Evolutionary conservation across 2,888 invertebrate species (phyloP), one percentile per base, ranked within the genome.

Genomic region (Lutraria lutraria): DNA sequence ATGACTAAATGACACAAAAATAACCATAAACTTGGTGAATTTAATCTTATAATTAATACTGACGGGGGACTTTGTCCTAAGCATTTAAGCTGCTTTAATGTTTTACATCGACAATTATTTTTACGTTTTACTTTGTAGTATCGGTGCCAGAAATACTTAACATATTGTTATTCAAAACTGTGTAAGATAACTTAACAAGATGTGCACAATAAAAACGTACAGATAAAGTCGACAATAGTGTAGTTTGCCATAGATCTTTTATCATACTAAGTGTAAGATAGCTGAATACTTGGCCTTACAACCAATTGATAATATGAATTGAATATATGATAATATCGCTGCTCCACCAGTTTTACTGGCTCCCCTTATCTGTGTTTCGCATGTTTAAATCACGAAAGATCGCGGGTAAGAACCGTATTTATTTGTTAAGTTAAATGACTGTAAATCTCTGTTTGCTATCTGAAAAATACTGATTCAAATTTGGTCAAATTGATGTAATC

Each of bases 231-330:
- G 16, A 76, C 76, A 76, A 76, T 76, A 34, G 31, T 10, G 34
- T 76, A 76, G 31, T 76, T 76, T 16, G 31, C 76, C 31, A 76
- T 31, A 76, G 76, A 15, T 34, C 31, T 34, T 76, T 76, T 76
- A 76, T 76, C 76, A 76, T 76, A 31, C 31, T 31, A 76, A 31
- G 76, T 76, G 31, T 76, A 15, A 76, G 76, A 76, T 76, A 76
- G 34, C 76, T 13, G 15, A 6, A 31, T 31, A 31, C 15, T 31
- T 76, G 76, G 76, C 34, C 76, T 34, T 31, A 34, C 34, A 34
- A 16, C 29, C 16, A 34, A 76, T 76, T 76, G 76, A 76, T 76
- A 34, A 31, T 76, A 76, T 15, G 31, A 34, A 76, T 34, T 19
- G 13, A 31, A 34, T 76, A 31, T 12, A 34, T 34, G 76, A 76